These are phyloP conservation scores for Saguinus imperator DNA, from an alignment of 2,113 vertebrate genomes.

Conservation along the genomic window DNA sequence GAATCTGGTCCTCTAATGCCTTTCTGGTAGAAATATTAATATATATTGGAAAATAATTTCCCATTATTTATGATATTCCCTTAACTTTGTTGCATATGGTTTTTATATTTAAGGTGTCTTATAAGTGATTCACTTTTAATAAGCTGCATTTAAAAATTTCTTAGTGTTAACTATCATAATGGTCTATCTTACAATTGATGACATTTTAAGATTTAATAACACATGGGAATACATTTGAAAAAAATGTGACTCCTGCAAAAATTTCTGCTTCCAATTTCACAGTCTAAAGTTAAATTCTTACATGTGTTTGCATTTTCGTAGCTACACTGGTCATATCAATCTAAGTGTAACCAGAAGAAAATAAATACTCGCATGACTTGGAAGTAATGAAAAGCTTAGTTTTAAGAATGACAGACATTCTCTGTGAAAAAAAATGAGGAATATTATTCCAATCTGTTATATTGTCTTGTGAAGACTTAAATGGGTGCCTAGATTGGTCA, in stretches of 20 bases:
- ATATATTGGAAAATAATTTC: not conserved
- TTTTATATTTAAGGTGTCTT: not conserved
- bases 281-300: not conserved
- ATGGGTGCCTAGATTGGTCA: not conserved
- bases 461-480: constrained; percentile 8
- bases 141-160: not conserved
- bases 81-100: not conserved
- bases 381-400: not conserved
- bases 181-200: not conserved
- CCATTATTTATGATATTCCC: not conserved
- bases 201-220: not conserved
- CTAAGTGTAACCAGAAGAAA: not conserved
- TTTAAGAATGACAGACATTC: constrained; percentile 30
- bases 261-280: not conserved
- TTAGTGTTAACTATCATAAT: not conserved
- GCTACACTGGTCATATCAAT: not conserved
- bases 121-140: not conserved
- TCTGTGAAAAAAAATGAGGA: not conserved
- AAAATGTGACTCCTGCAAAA: not conserved
- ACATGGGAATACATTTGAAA: not conserved
- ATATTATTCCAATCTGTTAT: not conserved
- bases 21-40: not conserved
- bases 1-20: not conserved
- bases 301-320: not conserved
- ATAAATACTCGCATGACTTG: not conserved